Evolutionary conservation across 30 jellyfish, hydroid and myxozoan genomes (phyloP).

Genomic region (Catostylus mosaicus): DNA sequence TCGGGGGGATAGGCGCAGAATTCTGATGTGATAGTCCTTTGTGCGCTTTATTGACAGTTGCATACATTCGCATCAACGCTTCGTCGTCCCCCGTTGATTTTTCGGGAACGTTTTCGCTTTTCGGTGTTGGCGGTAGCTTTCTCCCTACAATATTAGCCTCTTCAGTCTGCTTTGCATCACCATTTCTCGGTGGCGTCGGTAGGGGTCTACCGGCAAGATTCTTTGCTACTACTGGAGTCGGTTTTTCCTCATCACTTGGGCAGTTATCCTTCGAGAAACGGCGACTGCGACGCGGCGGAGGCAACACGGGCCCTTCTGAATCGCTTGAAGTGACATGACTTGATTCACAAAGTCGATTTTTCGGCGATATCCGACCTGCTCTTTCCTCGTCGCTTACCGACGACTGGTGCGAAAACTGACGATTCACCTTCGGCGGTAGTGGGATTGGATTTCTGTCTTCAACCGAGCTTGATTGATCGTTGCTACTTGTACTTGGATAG

Average conservation of each 20-base stretch:
- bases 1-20: conserved; percentile 26
- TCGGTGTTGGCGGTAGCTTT: not conserved
- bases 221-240: not conserved
- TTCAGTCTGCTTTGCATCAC: not conserved
- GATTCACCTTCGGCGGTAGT: conserved; percentile 16
- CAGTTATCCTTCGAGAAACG: not conserved
- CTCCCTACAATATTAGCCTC: not conserved
- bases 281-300: not conserved
- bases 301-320: not conserved
- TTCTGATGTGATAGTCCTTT: not conserved
- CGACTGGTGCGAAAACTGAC: not conserved
- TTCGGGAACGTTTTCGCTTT: not conserved
- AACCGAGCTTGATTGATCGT: not conserved
- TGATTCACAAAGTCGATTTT: not conserved
- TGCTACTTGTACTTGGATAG: not conserved
- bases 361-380: not conserved
- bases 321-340: not conserved
- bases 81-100: not conserved
- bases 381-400: conserved; percentile 19
- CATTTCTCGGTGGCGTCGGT: not conserved
- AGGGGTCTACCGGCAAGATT: not conserved
- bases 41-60: not conserved
- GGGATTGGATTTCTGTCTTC: conserved; percentile 21
- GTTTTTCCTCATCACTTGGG: not conserved
- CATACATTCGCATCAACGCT: not conserved